Evolutionary conservation across 1,140 invertebrate genomes (phyloP).

Genomic region (Octopus bimaculoides): DNA sequence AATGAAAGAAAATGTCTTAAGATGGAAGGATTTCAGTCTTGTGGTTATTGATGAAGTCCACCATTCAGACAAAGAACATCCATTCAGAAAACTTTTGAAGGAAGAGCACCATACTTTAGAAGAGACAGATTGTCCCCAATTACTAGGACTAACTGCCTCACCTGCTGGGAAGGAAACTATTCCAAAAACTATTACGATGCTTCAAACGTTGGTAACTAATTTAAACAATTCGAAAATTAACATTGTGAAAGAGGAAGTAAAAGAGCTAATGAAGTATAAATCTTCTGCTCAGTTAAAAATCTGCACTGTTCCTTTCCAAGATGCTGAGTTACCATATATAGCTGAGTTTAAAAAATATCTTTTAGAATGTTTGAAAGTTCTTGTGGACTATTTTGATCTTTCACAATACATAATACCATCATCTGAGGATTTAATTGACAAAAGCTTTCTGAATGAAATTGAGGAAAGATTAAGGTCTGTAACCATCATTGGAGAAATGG

Average conservation of each 20-base stretch:
- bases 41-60: constrained; percentile 52
- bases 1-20: constrained; percentile 22
- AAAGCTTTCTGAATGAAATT: background rate
- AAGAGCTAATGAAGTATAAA: constrained; percentile 30
- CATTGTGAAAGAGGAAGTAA: constrained; percentile 31
- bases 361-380: background rate
- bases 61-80: constrained; percentile 47
- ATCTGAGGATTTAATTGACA: background rate
- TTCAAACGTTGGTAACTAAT: constrained; percentile 34
- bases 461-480: background rate
- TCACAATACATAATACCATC: background rate
- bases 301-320: background rate
- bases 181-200: constrained; percentile 35
- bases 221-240: constrained; percentile 35
- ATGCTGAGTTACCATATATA: background rate
- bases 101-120: constrained; percentile 23
- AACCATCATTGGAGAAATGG: background rate
- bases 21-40: constrained; percentile 45
- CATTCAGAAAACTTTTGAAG: constrained; percentile 36
- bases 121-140: constrained; percentile 28
- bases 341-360: background rate
- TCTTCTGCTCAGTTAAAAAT: constrained; percentile 34
- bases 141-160: constrained; percentile 51
- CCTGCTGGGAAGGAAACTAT: constrained; percentile 44
- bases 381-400: background rate